Evolutionary conservation across 2,888 invertebrate genomes (phyloP), one percentile per base, ranked within the genome.

Genomic region (Melangyna quadrimaculata): DNA sequence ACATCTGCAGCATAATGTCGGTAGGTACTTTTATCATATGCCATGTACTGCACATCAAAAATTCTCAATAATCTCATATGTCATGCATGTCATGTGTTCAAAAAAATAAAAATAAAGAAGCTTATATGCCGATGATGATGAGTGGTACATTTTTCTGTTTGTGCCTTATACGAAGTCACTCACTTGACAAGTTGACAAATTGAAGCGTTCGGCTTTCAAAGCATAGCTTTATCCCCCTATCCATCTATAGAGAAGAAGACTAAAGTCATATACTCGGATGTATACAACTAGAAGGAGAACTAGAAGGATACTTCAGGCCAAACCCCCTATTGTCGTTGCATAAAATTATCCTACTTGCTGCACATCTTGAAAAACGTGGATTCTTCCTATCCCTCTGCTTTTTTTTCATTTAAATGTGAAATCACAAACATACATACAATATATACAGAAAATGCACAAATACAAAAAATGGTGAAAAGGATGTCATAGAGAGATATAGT

Each of bases 151-250:
- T 72, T n/a, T 45, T 45, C 71, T 53, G 75, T 78, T 79, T 74
- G 72, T 86, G 86, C 70, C 75, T 71, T 69, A 32, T 43, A 35
- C 72, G 70, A 72, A 86, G 63, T 78, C 73, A 81, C 72, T 86
- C 81, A 86, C 81, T 86, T 81, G 86, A 81, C 86, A 81, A 86
- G 86, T 86, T 81, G 81, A 81, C 81, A 86, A 86, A 86, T 86
- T 86, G 86, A 86, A 86, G 78, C 77, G 63, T 77, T 78, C 77
- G 77, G 63, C 67, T 57, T 57, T 72, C 59, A 70, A 72, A 69
- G 79, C n/a, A n/a, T 59, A 67, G 51, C 67, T 51, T 67, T 35
- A 67, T 51, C 51, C 48, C 10, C 35, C 65, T 48, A 51, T 40
- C 12, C 7, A 32, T 19, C n/a, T 40, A 45, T 32, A 45, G n/a